Base-by-base conservation (phyloP, 2,888 invertebrate genomes). In the Xestia sexstrigata region DNA sequence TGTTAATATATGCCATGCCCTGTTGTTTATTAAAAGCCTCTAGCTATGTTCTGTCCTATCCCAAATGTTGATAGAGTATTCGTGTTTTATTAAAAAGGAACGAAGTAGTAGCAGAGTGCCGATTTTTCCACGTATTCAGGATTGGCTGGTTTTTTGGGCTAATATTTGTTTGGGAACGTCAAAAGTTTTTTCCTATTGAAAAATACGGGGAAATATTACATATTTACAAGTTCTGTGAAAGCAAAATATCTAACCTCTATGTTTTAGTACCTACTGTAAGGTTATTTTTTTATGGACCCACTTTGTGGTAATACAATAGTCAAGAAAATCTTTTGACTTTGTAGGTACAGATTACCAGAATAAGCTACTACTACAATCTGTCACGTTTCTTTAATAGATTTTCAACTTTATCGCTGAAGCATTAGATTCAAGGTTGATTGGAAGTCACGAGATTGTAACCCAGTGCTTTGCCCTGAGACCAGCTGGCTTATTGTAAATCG, bases 1-100 rank as follows among this genome's bases (percentile, higher is more conserved):
- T 83, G 86, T 85, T 88, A 89, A 90, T 87, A 84, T 80, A 74
- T 74, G 80, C 73, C 65, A 74, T 74, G 80, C 73, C 65, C 66
- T 58, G 70, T 82, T 83, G 82, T 89, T 87, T 88, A 84, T 86
- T 83, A 82, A 87, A 84, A 77, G 63, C 71, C 63, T 39, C 30
- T n/a, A 70, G 74, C 76, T 42, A 66, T 60, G 52, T 52, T 49
- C 7, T 49, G 45, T 1, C 42, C 70, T 49, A 65, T 79, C 63
- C 58, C 47, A 76, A 81, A 80, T 79, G 65, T 79, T 74, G 76
- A 85, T 79, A 72, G 81, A 65, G 42, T 30, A 39, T 60, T 74
- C 74, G 70, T 82, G 55, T 82, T 82, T 82, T 85, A 85, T 81
- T 69, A 71, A 82, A 74, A 68, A 7, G 52, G 26, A 49, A 42